Evolutionary conservation across 2,888 invertebrate genomes (phyloP).

Genomic region (Hypolimnas misippus): DNA sequence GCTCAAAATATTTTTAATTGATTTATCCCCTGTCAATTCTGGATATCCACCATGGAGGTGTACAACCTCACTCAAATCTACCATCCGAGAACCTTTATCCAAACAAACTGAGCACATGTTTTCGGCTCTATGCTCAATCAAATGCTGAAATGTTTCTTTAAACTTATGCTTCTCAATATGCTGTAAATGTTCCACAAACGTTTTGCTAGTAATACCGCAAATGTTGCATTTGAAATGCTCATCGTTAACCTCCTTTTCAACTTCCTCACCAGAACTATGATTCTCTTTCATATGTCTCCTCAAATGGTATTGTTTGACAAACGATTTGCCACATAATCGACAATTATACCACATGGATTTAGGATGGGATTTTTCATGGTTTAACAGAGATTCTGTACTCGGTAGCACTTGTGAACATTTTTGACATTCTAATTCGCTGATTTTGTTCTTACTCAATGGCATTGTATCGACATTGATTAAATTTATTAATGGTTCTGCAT

Average conservation of each 20-base stretch:
- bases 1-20: constrained; percentile 58
- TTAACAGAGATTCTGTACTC: constrained; percentile 57
- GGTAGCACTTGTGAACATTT: constrained; percentile 70
- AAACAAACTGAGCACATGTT: constrained; percentile 66
- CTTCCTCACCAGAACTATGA: constrained; percentile 40
- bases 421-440: constrained; percentile 64
- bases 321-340: constrained; percentile 67
- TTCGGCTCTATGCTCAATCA: constrained; percentile 61
- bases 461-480: constrained; percentile 55
- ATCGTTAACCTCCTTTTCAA: constrained; percentile 10
- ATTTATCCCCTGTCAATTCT: constrained; percentile 62
- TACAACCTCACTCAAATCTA: constrained; percentile 57
- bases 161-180: constrained; percentile 77
- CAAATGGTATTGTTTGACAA: constrained; percentile 58
- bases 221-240: constrained; percentile 58
- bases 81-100: constrained; percentile 54
- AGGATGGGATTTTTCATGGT: constrained; percentile 69
- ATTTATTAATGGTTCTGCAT: constrained; percentile 69
- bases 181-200: constrained; percentile 58
- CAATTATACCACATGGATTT: constrained; percentile 74
- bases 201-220: constrained; percentile 54
- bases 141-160: constrained; percentile 58
- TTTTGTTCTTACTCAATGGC: constrained; percentile 44
- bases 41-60: constrained; percentile 68
- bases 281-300: constrained; percentile 57